phyloP scores from a whole-genome alignment of 2,888 invertebrate genomes.

The Drosophila lutescens region DNA sequence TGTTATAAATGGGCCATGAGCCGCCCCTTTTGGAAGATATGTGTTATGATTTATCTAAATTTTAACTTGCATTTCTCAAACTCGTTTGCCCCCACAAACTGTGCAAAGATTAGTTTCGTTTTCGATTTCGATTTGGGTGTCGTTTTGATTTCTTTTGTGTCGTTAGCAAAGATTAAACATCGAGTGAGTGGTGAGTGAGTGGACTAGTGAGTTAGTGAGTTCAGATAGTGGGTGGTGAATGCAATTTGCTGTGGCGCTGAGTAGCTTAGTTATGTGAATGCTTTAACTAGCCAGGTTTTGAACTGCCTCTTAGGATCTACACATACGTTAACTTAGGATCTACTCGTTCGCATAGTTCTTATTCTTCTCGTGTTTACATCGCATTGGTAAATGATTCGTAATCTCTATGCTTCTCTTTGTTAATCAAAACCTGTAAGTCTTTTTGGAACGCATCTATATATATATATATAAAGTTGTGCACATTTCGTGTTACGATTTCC shows the following conservation, averaged over 20 bases:
- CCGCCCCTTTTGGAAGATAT: conserved; percentile 63
- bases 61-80: conserved; percentile 42
- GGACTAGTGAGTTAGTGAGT: conserved; percentile 34
- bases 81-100: conserved; percentile 48
- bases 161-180: conserved; percentile 52
- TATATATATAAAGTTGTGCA: conserved; percentile 67
- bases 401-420: conserved; percentile 28
- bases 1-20: conserved; percentile 54
- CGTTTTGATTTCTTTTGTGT: conserved; percentile 43
- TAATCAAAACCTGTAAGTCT: conserved; percentile 73
- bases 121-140: conserved; percentile 19
- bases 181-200: conserved; percentile 42
- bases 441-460: conserved; percentile 70
- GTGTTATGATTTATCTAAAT: conserved; percentile 69
- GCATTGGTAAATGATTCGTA: conserved; percentile 24
- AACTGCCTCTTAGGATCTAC: conserved; percentile 54
- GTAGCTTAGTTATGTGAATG: conserved; percentile 46
- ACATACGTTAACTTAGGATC: conserved; percentile 68
- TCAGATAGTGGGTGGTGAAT: conserved; percentile 45
- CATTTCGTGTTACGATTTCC: conserved; percentile 37
- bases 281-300: conserved; percentile 58
- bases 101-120: conserved; percentile 58
- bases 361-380: conserved; percentile 12
- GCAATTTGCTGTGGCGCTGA: conserved; percentile 47
- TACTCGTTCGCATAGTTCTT: conserved; percentile 34